Conservation (phyloP, 1,140 invertebrate species). For the Thrips palmi region DNA sequence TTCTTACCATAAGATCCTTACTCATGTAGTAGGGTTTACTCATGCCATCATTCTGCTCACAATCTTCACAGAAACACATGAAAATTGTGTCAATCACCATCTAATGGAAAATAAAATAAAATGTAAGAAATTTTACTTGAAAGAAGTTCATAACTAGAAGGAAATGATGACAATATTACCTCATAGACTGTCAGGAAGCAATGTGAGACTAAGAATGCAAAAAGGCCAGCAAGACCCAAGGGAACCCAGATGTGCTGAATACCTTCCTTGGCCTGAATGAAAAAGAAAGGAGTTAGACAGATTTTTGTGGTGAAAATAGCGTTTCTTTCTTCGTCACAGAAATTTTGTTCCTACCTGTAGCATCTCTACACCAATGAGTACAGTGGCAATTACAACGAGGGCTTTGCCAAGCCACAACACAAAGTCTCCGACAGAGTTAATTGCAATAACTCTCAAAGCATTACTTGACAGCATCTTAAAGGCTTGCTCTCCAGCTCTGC, state of each 20-base stretch:
- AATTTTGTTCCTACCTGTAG: constrained; percentile 29
- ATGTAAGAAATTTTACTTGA: constrained; percentile 6
- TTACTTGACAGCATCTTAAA: constrained; percentile 40
- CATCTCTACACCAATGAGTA: constrained; percentile 36
- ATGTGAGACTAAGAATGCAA: constrained; percentile 53
- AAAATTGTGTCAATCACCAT: constrained; percentile 71
- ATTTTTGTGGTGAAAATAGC: constrained; percentile 1
- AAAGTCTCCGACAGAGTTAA: constrained; percentile 63
- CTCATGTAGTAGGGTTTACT: constrained; percentile 56
- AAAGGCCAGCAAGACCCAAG: constrained; percentile 37
- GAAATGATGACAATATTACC: constrained; percentile 26
- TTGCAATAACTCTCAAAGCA: constrained; percentile 45
- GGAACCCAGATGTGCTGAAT: constrained; percentile 50
- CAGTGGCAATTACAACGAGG: constrained; percentile 41
- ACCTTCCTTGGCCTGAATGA: constrained; percentile 32
- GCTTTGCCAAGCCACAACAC: constrained; percentile 56
- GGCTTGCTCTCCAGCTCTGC: constrained; percentile 38
- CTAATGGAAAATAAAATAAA: constrained; percentile 29
- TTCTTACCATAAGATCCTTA: constrained; percentile 42
- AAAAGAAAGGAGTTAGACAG: constrained; percentile 14
- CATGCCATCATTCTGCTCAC: constrained; percentile 51
- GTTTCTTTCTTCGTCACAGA: too few species aligned
- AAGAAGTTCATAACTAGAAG: constrained; percentile 4
- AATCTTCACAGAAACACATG: constrained; percentile 68
- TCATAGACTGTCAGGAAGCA: constrained; percentile 64